Evolutionary conservation across 1,140 invertebrate species (phyloP).

Genomic region (Eurytemora carolleeae): DNA sequence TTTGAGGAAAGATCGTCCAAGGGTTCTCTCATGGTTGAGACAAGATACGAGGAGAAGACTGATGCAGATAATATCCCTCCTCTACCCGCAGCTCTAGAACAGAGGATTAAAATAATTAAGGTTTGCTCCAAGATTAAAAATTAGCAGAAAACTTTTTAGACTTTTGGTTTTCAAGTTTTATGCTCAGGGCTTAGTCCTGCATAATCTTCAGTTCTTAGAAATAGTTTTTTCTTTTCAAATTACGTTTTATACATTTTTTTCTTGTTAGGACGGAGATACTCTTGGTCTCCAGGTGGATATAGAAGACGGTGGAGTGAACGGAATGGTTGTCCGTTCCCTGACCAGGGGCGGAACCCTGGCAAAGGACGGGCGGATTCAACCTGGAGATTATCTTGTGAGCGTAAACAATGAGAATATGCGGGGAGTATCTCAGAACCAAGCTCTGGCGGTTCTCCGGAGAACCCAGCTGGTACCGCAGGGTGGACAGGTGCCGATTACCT

Average conservation of each 20-base stretch:
- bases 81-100: constrained; percentile 36
- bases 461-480: constrained; percentile 31
- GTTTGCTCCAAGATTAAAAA: too few relatives aligned
- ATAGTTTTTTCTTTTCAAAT: too few relatives aligned
- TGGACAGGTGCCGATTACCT: constrained; percentile 18
- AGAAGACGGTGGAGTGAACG: constrained; percentile 40
- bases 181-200: too few relatives aligned
- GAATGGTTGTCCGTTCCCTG: constrained; percentile 37
- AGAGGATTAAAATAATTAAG: constrained; percentile 36
- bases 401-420: constrained; percentile 44
- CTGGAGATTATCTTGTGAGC: constrained; percentile 29
- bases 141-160: too few relatives aligned
- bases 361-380: constrained; percentile 35
- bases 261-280: constrained; percentile 13
- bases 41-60: background rate
- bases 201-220: too few relatives aligned
- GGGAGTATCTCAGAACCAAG: constrained; percentile 26
- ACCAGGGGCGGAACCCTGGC: constrained; percentile 32
- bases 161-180: too few relatives aligned
- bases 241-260: too few relatives aligned
- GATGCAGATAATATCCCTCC: constrained; percentile 22
- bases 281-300: constrained; percentile 34
- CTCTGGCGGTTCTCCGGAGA: constrained; percentile 37
- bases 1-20: background rate
- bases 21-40: constrained; percentile 1